phyloP scores from a whole-genome alignment of 2,797 vertebrate species.

The Pyrocephalus nanus region DNA sequence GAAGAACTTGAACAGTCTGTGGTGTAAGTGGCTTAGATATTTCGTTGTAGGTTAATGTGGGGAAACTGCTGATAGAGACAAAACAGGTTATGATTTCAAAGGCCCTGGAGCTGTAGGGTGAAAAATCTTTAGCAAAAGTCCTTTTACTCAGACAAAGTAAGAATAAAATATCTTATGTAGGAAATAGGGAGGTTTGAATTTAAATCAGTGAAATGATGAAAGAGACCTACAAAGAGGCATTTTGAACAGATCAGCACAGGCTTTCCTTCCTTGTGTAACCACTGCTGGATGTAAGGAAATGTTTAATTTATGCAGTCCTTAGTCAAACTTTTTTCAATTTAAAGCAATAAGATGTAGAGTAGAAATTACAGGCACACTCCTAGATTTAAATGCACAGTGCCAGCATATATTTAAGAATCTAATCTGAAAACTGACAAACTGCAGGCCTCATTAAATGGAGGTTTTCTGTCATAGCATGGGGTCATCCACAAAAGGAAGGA shows the following conservation, averaged over 20 bases:
- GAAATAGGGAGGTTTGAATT: constrained; percentile 8
- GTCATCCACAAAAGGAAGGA: neutral
- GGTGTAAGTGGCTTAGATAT: constrained; percentile 17
- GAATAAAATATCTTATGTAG: constrained; percentile 14
- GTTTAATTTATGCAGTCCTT: constrained; percentile 24
- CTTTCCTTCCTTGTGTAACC: neutral
- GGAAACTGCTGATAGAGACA: constrained; percentile 33
- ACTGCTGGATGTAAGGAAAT: neutral
- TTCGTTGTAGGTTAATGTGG: neutral
- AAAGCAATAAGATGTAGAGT: neutral
- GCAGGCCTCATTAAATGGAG: neutral
- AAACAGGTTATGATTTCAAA: constrained; percentile 51
- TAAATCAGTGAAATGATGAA: constrained; percentile 15
- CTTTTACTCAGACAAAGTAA: constrained; percentile 33
- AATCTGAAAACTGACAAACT: neutral
- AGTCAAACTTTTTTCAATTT: neutral
- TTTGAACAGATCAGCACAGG: constrained; percentile 13
- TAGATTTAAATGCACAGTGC: neutral
- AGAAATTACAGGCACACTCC: neutral
- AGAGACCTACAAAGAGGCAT: neutral
- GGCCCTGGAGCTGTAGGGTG: constrained; percentile 10
- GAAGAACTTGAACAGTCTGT: neutral
- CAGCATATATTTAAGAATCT: neutral
- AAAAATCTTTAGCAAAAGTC: constrained; percentile 11
- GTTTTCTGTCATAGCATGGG: neutral